Conservation (phyloP, 2,888 invertebrate species). For the Aethes cnicana region DNA sequence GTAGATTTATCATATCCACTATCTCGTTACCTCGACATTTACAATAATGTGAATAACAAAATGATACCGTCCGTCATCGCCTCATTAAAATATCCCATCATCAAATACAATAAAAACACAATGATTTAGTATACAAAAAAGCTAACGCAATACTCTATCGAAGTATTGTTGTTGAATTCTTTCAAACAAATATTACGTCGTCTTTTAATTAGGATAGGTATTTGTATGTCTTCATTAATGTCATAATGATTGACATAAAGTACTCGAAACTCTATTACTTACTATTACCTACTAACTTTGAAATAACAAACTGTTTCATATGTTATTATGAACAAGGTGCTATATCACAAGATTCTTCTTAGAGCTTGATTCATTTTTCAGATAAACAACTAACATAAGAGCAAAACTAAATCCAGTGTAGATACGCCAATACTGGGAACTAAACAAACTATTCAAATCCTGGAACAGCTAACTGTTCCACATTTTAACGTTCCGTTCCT, state of each 20-base stretch:
- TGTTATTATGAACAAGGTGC: too few relatives aligned
- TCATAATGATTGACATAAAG: constrained; percentile 14
- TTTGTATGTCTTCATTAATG: constrained; percentile 10
- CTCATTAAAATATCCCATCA: constrained; percentile 27
- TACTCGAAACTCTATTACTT: constrained; percentile 1
- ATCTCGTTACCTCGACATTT: constrained; percentile 7
- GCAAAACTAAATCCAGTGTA: constrained; percentile 13
- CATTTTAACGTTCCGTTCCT: constrained; percentile 19
- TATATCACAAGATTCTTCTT: too few relatives aligned
- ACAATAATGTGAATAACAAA: background rate
- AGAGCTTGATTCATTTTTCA: too few relatives aligned
- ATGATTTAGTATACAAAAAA: constrained; percentile 19
- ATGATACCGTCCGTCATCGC: constrained; percentile 13
- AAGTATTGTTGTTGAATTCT: constrained; percentile 3
- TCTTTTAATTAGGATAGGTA: constrained; percentile 21
- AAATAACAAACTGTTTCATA: too few relatives aligned
- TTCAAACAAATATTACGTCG: constrained; percentile 21
- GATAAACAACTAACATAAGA: too few relatives aligned
- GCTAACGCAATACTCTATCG: constrained; percentile 23
- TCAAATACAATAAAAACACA: constrained; percentile 16
- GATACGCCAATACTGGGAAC: constrained; percentile 6
- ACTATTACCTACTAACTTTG: too few relatives aligned
- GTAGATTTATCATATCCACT: too few relatives aligned
- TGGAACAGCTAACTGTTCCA: constrained; percentile 17
- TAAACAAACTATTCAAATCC: constrained; percentile 18